phyloP scores from a whole-genome alignment of 1,140 invertebrate species.

The Pachyrhynchus sulphureomaculatus region DNA sequence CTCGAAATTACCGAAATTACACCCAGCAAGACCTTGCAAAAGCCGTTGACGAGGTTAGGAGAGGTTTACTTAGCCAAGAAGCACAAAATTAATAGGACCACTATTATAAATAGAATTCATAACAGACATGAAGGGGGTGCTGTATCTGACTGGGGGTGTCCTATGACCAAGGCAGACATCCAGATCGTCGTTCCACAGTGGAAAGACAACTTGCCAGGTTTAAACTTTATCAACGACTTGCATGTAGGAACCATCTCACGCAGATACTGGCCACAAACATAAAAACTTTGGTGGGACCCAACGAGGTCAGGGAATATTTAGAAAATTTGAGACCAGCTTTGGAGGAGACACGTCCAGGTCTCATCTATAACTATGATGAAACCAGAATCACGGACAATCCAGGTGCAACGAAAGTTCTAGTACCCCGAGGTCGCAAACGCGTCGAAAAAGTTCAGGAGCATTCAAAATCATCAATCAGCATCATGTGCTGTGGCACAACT shows the following conservation, averaged over 20 bases:
- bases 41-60: no score
- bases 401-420: constrained; percentile 1
- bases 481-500: neutral
- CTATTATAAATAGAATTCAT: no score
- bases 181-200: neutral
- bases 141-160: constrained; percentile 7
- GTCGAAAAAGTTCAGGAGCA: constrained; percentile 2
- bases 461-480: constrained; percentile 4
- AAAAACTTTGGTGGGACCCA: constrained; percentile 2
- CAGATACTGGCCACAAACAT: constrained; percentile 6
- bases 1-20: no score
- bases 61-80: no score
- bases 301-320: constrained; percentile 8
- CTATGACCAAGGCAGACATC: constrained; percentile 1
- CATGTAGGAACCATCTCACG: constrained; percentile 12
- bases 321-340: constrained; percentile 5
- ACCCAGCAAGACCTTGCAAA: no score
- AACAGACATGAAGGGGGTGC: no score
- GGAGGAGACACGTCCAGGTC: neutral
- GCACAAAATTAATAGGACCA: no score
- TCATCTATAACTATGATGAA: constrained; percentile 12
- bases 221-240: neutral
- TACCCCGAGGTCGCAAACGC: neutral
- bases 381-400: constrained; percentile 1
- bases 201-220: neutral